Evolutionary conservation across 2,113 vertebrate genomes (phyloP).

Genomic region (Daubentonia madagascariensis): DNA sequence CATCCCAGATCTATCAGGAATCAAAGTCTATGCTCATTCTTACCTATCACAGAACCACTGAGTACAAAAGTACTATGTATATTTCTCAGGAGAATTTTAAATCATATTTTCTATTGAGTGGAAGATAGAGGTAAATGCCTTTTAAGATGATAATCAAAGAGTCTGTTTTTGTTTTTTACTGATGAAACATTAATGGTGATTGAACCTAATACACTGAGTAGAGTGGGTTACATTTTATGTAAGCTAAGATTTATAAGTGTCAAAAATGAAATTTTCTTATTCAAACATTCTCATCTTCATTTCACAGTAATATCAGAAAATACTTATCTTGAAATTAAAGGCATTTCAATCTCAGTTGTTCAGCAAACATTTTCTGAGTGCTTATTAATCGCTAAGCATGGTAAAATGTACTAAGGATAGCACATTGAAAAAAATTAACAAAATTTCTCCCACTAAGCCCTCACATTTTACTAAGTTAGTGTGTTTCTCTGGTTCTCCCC

Average conservation of each 20-base stretch:
- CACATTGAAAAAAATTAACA: background rate
- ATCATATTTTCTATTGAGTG: background rate
- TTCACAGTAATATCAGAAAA: background rate
- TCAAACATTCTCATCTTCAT: background rate
- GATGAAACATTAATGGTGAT: background rate
- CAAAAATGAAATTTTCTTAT: background rate
- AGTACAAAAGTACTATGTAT: background rate
- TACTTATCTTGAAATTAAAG: background rate
- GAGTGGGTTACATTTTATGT: background rate
- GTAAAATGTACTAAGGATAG: background rate
- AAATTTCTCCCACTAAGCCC: background rate
- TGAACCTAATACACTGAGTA: background rate
- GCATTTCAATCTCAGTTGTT: background rate
- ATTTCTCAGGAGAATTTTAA: background rate
- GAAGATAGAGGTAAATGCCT: background rate
- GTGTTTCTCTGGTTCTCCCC: background rate
- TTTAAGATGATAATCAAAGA: background rate
- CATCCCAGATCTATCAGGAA: background rate
- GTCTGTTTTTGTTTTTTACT: background rate
- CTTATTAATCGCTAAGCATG: background rate
- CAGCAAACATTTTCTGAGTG: background rate
- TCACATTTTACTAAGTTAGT: background rate
- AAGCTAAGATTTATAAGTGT: background rate
- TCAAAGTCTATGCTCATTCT: background rate
- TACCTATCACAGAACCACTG: background rate